Evolutionary conservation across 2,888 invertebrate genomes (phyloP).

Genomic region (Cantharis rustica): DNA sequence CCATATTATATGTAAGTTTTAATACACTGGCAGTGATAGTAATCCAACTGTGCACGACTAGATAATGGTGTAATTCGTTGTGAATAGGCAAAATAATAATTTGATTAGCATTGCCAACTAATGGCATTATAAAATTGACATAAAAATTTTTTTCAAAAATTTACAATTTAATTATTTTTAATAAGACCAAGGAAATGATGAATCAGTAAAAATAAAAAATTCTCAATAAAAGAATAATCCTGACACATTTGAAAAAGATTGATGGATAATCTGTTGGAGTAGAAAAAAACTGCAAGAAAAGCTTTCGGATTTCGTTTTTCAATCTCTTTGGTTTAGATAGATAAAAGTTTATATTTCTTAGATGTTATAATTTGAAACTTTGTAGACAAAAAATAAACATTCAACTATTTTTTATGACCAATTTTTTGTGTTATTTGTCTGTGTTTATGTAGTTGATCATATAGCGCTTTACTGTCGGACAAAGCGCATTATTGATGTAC

Average conservation of each 20-base stretch:
- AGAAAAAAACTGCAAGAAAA: constrained; percentile 14
- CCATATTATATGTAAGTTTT: not conserved
- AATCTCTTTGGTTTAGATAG: constrained; percentile 1
- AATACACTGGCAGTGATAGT: not conserved
- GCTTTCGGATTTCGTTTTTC: constrained; percentile 6
- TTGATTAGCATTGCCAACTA: not conserved
- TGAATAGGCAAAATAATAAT: not conserved
- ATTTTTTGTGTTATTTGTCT: constrained; percentile 11
- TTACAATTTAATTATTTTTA: not conserved
- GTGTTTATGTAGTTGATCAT: constrained; percentile 15
- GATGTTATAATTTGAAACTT: not conserved
- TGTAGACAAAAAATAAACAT: not conserved
- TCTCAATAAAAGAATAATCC: not conserved
- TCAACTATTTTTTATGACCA: not conserved
- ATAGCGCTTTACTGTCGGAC: constrained; percentile 16
- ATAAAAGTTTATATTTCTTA: not conserved
- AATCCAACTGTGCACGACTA: not conserved
- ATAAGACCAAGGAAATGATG: not conserved
- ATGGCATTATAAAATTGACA: not conserved
- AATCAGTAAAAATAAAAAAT: constrained; percentile 5
- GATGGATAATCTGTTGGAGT: constrained; percentile 27
- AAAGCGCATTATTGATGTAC: constrained; percentile 26
- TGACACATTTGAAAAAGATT: constrained; percentile 18
- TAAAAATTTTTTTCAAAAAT: not conserved
- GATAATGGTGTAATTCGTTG: not conserved